Evolutionary conservation across 2,888 invertebrate species (phyloP).

Genomic region (Dryadula phaetusa): DNA sequence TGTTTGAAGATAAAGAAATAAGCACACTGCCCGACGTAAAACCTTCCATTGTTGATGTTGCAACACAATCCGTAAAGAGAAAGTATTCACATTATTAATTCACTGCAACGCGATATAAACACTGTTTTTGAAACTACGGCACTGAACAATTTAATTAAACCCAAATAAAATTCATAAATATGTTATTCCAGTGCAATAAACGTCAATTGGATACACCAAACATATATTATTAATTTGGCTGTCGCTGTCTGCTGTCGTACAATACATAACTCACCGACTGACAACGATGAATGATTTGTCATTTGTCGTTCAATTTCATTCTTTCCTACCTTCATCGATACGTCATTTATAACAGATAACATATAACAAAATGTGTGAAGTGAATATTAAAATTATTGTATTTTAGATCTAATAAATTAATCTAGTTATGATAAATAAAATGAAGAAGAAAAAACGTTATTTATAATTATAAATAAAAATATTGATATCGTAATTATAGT

Average conservation of each 20-base stretch:
- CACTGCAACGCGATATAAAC: conserved; percentile 46
- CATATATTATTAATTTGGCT: conserved; percentile 7
- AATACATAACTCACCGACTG: conserved; percentile 10
- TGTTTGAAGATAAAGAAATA: conserved; percentile 55
- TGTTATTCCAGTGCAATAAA: conserved; percentile 16
- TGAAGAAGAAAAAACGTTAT: neutral
- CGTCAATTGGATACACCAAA: neutral
- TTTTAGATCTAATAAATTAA: neutral
- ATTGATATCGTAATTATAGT: neutral
- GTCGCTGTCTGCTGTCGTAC: conserved; percentile 10
- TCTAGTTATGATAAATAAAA: neutral
- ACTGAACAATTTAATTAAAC: conserved; percentile 16
- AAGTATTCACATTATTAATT: conserved; percentile 71
- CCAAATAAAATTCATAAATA: conserved; percentile 6
- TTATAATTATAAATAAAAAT: neutral
- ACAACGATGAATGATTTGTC: conserved; percentile 14
- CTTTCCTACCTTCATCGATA: conserved; percentile 23
- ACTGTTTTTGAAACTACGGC: neutral
- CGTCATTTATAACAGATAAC: conserved; percentile 20
- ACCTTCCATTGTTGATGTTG: conserved; percentile 72
- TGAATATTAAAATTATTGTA: neutral
- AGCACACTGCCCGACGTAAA: conserved; percentile 57
- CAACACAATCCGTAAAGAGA: conserved; percentile 65
- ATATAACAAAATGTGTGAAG: neutral
- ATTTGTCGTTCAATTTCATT: conserved; percentile 16